Evolutionary conservation across 2,888 invertebrate genomes (phyloP).

Genomic region (Microchrysa polita): DNA sequence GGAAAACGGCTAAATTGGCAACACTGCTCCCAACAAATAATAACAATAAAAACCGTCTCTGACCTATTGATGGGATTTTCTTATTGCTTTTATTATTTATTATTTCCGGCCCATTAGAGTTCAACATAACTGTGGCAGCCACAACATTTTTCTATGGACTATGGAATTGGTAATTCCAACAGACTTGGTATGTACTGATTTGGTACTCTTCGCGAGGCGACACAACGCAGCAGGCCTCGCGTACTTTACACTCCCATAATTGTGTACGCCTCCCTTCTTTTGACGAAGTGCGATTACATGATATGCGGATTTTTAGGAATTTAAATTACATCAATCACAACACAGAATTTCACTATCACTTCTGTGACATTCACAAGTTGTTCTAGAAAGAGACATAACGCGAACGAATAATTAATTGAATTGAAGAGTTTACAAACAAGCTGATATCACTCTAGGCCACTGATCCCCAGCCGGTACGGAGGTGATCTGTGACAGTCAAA

Average conservation of each 20-base stretch:
- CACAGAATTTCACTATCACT: not conserved
- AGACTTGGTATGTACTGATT: too few relatives aligned
- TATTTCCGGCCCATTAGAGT: conserved; percentile 25
- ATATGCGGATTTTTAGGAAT: conserved; percentile 17
- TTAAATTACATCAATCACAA: conserved; percentile 18
- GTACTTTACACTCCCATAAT: not conserved
- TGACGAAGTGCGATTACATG: not conserved
- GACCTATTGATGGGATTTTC: not conserved
- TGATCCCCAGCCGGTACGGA: too few relatives aligned
- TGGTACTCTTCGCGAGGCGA: not conserved
- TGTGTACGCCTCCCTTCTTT: not conserved
- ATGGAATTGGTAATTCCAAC: too few relatives aligned
- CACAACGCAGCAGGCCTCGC: not conserved
- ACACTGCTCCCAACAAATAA: too few relatives aligned
- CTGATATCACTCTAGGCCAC: too few relatives aligned
- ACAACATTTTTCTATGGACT: not conserved
- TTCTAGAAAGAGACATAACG: too few relatives aligned
- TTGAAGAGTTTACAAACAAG: too few relatives aligned
- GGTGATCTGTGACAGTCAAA: too few relatives aligned
- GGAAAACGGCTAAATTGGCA: too few relatives aligned
- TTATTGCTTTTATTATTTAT: conserved; percentile 12
- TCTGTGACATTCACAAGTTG: not conserved
- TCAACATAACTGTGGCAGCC: conserved; percentile 6
- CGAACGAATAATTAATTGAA: too few relatives aligned
- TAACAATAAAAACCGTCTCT: too few relatives aligned